Evolutionary conservation across 2,888 invertebrate species (phyloP), one percentile per base, ranked within the genome.

Genomic region (Suillia variegata): DNA sequence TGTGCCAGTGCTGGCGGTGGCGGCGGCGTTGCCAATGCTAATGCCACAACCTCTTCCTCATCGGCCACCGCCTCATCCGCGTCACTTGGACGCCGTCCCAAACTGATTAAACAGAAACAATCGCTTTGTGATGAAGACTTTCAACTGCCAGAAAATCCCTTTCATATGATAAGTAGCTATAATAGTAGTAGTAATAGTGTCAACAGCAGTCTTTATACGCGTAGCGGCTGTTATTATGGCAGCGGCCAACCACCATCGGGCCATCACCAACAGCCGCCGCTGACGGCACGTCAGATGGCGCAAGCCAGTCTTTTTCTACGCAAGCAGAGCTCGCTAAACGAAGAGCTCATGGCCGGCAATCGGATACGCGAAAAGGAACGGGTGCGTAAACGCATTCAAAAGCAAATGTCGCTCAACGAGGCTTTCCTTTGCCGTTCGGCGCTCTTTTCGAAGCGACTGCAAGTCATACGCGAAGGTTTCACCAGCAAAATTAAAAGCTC

Each of bases 261-360:
- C 20, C 61, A 61, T 1, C 56, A 57, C 15, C 62, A 58, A 18
- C n/a, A 55, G 21, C 49, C 59, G 22, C 56, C 12, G 47, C 45
- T 34, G 33, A 66, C 52, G 54, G 61, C 61, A 1, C 63, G 65
- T 55, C 66, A 66, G 55, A 61, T 65, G 56, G 58, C 34, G 13
- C 70, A 69, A 52, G 62, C 69, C 34, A 73, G 87, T 85, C 61
- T 70, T 15, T 77, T 75, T 55, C 59, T 81, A 61, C 76, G 82
- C n/a, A 82, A 95, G 75, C 94, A 95, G 79, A 89, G 92, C 65
- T 94, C 94, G 1, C 85, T 95, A 62, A 94, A 94, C 75, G 94
- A 94, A 78, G 94, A 94, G 77, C 83, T 94, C 13, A 93, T 94
- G 90, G 93, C 92, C 2, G 89, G 89, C n/a, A 94, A 93, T 71